phyloP scores from a whole-genome alignment of 2,113 vertebrate species.

The Oncorhynchus nerka region DNA sequence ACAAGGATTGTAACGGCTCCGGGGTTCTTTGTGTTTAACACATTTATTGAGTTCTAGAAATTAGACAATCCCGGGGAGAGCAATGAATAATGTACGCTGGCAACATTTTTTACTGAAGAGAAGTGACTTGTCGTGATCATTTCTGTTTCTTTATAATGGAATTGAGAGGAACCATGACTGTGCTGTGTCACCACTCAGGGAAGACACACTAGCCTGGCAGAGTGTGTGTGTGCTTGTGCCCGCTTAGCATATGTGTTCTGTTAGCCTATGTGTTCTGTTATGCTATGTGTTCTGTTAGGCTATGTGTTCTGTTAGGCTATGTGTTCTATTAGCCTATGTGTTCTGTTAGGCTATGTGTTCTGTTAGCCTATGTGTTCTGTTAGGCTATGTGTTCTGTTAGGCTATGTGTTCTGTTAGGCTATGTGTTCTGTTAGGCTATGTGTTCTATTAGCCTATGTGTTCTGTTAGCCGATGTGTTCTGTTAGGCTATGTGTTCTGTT shows the following conservation, averaged over 20 bases:
- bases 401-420: no score
- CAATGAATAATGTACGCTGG: constrained; percentile 32
- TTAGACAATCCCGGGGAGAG: constrained; percentile 36
- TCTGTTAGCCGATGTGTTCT: no score
- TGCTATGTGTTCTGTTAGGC: constrained; percentile 9
- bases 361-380: no score
- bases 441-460: no score
- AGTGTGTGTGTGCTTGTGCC: not conserved
- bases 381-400: no score
- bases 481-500: no score
- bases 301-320: not conserved
- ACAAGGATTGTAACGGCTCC: constrained; percentile 37
- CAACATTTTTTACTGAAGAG: constrained; percentile 33
- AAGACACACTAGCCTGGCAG: not conserved
- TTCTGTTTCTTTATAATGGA: not conserved
- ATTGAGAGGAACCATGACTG: not conserved
- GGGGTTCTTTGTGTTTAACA: constrained; percentile 56
- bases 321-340: not conserved
- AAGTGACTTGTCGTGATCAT: not conserved
- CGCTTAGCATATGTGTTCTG: not conserved
- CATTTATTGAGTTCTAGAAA: constrained; percentile 53
- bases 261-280: constrained; percentile 19
- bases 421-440: no score
- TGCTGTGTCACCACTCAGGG: not conserved
- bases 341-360: no score